Percentiles rank a stretch among this genome's conserved stretches.
Conservation (phyloP, 2,797 vertebrate genomes). For the Anguilla marmorata region DNA sequence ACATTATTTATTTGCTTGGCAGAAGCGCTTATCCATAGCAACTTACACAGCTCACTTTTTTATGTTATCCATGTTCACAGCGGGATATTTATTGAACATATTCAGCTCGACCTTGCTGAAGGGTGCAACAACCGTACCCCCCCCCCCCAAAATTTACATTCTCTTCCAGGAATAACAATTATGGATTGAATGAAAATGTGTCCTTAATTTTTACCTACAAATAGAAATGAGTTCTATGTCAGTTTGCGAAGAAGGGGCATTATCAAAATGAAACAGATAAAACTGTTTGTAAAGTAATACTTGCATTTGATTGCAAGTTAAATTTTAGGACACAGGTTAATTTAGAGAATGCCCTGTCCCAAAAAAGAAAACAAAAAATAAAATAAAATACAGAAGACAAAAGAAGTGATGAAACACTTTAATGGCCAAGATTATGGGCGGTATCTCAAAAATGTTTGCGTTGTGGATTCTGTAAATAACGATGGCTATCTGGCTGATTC, state of each 20-base stretch:
- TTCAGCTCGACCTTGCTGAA: neutral
- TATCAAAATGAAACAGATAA: too few relatives aligned
- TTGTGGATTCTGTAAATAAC: neutral
- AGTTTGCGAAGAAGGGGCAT: neutral
- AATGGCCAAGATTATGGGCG: too few relatives aligned
- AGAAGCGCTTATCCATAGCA: neutral
- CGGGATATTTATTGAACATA: neutral
- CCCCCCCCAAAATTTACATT: neutral
- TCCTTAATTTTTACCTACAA: neutral
- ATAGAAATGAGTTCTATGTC: neutral
- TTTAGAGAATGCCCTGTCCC: too few relatives aligned
- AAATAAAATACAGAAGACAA: neutral
- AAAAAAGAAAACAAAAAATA: neutral
- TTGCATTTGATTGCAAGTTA: too few relatives aligned
- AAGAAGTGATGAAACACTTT: too few relatives aligned
- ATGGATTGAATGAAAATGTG: neutral
- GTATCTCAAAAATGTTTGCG: neutral
- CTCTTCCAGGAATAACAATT: neutral
- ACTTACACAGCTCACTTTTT: neutral
- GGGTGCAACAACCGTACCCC: neutral
- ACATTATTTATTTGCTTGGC: conserved; percentile 4
- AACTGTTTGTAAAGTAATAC: too few relatives aligned
- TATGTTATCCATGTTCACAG: neutral
- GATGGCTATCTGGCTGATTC: neutral
- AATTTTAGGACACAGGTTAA: too few relatives aligned